phyloP scores from a whole-genome alignment of 2,888 invertebrate species.

The Xylota segnis region DNA sequence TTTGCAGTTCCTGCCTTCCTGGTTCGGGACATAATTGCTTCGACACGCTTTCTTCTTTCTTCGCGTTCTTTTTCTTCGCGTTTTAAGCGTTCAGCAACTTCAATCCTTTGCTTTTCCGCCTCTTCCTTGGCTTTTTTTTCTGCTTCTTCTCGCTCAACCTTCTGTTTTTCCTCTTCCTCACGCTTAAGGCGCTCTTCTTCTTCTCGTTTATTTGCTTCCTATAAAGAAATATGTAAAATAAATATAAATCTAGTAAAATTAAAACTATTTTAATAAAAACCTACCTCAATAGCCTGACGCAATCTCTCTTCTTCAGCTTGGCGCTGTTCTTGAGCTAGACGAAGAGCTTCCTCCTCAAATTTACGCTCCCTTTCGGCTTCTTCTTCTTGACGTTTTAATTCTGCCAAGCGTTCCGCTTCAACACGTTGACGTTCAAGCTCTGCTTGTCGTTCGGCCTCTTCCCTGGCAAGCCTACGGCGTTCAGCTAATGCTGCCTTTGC shows the following conservation, averaged over 20 bases:
- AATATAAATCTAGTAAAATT: background rate
- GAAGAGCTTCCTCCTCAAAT: conserved; percentile 92
- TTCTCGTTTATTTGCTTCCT: conserved; percentile 91
- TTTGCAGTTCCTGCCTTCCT: conserved; percentile 84
- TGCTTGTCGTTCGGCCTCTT: conserved; percentile 96
- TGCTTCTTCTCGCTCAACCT: conserved; percentile 90
- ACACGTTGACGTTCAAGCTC: conserved; percentile 91
- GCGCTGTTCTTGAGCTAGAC: conserved; percentile 92
- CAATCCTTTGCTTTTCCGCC: conserved; percentile 92
- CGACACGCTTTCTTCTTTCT: conserved; percentile 94
- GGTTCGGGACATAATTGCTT: conserved; percentile 97
- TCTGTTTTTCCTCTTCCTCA: conserved; percentile 88
- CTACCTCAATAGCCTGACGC: conserved; percentile 91
- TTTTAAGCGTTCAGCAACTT: conserved; percentile 92
- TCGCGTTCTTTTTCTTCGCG: conserved; percentile 95
- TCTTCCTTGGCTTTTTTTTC: conserved; percentile 93
- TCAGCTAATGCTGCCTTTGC: conserved; percentile 97
- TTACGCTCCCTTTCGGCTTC: conserved; percentile 94
- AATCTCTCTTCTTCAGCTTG: conserved; percentile 94
- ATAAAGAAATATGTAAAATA: conserved; percentile 74
- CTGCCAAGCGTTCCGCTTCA: conserved; percentile 90
- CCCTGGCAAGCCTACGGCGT: conserved; percentile 93
- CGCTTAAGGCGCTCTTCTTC: conserved; percentile 91
- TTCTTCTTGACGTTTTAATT: conserved; percentile 88
- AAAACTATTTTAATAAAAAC: conserved; percentile 6